Conservation (phyloP, 2,113 vertebrate genomes). For the Microtus richardsoni region DNA sequence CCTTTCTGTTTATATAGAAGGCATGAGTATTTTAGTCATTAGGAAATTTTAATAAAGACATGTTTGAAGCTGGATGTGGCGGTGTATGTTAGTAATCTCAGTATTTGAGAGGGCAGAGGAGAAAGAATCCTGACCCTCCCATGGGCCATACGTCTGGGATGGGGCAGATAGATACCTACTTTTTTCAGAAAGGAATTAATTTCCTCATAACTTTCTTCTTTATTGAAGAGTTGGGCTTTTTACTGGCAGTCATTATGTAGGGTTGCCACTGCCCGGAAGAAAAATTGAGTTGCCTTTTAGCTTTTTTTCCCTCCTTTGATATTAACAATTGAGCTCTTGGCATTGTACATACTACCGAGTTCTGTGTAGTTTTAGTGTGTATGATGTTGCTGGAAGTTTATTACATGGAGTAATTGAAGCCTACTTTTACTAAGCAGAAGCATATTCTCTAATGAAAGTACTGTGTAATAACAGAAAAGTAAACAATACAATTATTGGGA, state of each 20-base stretch:
- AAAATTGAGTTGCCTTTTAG: neutral
- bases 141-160: neutral
- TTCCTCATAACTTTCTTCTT: neutral
- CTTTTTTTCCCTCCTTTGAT: neutral
- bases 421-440: conserved; percentile 1
- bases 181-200: neutral
- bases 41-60: neutral
- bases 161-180: neutral
- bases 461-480: conserved; percentile 51
- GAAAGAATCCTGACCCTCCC: neutral
- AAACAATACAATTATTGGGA: neutral
- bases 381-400: conserved; percentile 36
- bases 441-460: conserved; percentile 18
- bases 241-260: neutral
- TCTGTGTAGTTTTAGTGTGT: conserved; percentile 35
- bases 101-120: neutral
- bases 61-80: neutral
- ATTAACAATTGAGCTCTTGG: neutral
- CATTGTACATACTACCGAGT: neutral
- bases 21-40: neutral
- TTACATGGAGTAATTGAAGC: conserved; percentile 35
- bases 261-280: neutral
- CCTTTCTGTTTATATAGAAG: conserved; percentile 21
- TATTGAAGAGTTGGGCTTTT: neutral
- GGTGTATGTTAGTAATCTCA: neutral